phyloP scores from a whole-genome alignment of 2,888 invertebrate species.

The Agriopis leucophaearia region DNA sequence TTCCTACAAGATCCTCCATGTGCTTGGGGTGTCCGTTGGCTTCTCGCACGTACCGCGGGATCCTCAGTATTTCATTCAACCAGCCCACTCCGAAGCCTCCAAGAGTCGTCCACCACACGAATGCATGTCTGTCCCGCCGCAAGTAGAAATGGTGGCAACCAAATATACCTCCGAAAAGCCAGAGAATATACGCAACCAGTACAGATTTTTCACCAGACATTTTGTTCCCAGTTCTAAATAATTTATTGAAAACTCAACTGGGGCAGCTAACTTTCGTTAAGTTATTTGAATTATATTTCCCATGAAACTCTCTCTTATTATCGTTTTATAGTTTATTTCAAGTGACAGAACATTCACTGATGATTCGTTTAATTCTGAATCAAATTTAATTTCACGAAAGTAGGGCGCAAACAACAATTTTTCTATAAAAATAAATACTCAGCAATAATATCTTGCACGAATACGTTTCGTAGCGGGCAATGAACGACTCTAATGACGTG shows the following conservation, averaged over 20 bases:
- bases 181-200: slow-evolving; percentile 91
- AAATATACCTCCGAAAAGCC: slow-evolving; percentile 95
- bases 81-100: slow-evolving; percentile 96
- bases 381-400: neutral
- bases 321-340: neutral
- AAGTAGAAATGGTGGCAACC: slow-evolving; percentile 97
- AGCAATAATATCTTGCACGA: neutral
- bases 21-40: slow-evolving; percentile 91
- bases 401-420: neutral
- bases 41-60: slow-evolving; percentile 94
- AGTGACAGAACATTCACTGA: neutral
- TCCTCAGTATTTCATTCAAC: slow-evolving; percentile 93
- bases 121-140: slow-evolving; percentile 94
- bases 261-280: slow-evolving; percentile 9
- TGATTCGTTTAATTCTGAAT: neutral
- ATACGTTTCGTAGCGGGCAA: neutral
- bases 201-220: slow-evolving; percentile 84
- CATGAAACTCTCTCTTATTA: too few species aligned
- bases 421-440: neutral
- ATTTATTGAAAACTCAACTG: slow-evolving; percentile 34
- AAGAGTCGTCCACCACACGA: slow-evolving; percentile 95
- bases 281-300: neutral
- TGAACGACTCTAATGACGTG: too few species aligned
- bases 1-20: slow-evolving; percentile 87
- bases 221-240: slow-evolving; percentile 50